Evolutionary conservation across 1,140 invertebrate genomes (phyloP).

Genomic region (Probaryconus sp.): DNA sequence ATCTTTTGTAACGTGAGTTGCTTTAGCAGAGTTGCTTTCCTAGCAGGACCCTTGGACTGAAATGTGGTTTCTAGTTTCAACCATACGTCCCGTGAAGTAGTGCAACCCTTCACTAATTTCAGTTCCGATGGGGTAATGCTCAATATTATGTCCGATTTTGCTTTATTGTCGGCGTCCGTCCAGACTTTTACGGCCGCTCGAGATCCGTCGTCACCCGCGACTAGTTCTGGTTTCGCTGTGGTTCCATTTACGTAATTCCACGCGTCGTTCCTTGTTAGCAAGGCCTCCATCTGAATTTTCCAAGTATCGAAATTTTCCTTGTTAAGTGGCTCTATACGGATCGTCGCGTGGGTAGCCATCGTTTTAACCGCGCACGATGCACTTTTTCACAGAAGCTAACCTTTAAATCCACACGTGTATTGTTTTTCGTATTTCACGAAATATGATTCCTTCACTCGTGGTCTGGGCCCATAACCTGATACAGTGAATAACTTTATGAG

Average conservation of each 20-base stretch:
- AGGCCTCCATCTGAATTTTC: too few species aligned
- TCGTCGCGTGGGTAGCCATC: too few species aligned
- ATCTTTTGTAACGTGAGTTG: conserved; percentile 49
- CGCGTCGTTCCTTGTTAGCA: too few species aligned
- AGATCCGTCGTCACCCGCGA: background rate
- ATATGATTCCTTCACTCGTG: too few species aligned
- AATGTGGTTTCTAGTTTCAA: background rate
- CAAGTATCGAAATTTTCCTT: too few species aligned
- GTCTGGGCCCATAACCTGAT: too few species aligned
- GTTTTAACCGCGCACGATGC: too few species aligned
- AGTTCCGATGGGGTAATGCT: background rate
- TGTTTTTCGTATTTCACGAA: too few species aligned
- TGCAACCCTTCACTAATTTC: background rate
- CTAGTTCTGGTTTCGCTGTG: background rate
- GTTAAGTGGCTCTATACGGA: too few species aligned
- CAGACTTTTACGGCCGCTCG: background rate
- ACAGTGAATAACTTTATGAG: too few species aligned
- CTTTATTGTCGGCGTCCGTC: background rate
- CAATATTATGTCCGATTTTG: background rate
- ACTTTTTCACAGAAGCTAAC: too few species aligned
- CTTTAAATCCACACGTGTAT: too few species aligned
- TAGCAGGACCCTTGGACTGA: conserved; percentile 23
- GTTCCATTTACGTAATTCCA: background rate
- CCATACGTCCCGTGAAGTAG: background rate
- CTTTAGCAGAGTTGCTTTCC: conserved; percentile 60